phyloP scores from a whole-genome alignment of 2,888 invertebrate genomes.

The Agriotes lineatus region DNA sequence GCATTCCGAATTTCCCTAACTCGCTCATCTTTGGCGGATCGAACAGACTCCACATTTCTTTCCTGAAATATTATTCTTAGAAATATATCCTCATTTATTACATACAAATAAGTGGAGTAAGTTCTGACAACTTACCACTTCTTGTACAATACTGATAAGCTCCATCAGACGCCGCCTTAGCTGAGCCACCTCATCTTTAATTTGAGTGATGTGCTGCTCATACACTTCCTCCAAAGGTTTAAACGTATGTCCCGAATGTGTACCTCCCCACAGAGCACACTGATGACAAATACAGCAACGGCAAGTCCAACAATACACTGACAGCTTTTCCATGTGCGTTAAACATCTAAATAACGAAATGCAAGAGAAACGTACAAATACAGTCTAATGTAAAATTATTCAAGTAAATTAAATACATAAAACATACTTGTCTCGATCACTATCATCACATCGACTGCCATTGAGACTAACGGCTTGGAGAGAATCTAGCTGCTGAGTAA shows the following conservation, averaged over 20 bases:
- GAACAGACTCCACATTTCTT: conserved; percentile 89
- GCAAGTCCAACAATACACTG: conserved; percentile 94
- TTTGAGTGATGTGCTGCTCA: conserved; percentile 87
- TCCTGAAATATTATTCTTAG: no score
- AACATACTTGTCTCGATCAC: conserved; percentile 77
- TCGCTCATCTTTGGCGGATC: conserved; percentile 91
- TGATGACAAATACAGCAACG: conserved; percentile 92
- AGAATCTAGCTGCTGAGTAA: conserved; percentile 91
- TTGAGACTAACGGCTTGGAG: conserved; percentile 77
- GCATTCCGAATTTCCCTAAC: conserved; percentile 93
- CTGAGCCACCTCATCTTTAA: conserved; percentile 87
- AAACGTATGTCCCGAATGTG: conserved; percentile 92
- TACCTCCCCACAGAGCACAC: conserved; percentile 94
- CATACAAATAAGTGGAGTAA: no score
- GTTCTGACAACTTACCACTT: conserved; percentile 85
- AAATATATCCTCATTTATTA: no score
- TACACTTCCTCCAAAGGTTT: conserved; percentile 93
- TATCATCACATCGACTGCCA: conserved; percentile 68
- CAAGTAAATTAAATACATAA: no score
- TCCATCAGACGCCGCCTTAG: conserved; percentile 85
- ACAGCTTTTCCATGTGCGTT: conserved; percentile 89
- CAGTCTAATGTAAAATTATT: neutral
- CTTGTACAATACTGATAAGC: conserved; percentile 88
- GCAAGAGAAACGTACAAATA: neutral
- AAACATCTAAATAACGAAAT: conserved; percentile 74